Evolutionary conservation across 1,140 invertebrate genomes (phyloP).

Genomic region (Notospermus geniculatus): DNA sequence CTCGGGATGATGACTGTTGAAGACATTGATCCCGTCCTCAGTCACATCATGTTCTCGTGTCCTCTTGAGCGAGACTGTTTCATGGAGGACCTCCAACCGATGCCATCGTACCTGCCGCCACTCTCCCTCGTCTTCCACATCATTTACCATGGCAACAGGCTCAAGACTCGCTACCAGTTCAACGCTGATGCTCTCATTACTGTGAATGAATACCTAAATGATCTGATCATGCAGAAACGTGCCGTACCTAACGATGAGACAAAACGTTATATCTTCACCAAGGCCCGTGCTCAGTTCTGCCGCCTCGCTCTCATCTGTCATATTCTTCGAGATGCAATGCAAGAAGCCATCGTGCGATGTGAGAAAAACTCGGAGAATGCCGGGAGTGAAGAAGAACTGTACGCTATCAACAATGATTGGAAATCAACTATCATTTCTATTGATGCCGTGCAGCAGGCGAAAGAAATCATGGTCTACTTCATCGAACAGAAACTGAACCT

Average conservation of each 20-base stretch:
- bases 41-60: not conserved
- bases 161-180: not conserved
- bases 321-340: not conserved
- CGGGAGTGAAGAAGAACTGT: not conserved
- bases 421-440: not conserved
- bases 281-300: slow-evolving; percentile 3
- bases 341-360: not conserved
- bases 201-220: slow-evolving; percentile 2
- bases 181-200: not conserved
- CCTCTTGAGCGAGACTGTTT: slow-evolving; percentile 6
- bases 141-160: not conserved
- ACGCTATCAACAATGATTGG: slow-evolving; percentile 3
- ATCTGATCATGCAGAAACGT: not conserved
- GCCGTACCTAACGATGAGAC: not conserved
- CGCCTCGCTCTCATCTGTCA: not conserved
- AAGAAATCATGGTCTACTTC: slow-evolving; percentile 1
- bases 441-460: slow-evolving; percentile 1
- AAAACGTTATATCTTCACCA: slow-evolving; percentile 1
- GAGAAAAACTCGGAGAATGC: slow-evolving; percentile 1
- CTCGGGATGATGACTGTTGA: not conserved
- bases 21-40: not conserved
- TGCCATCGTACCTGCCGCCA: slow-evolving; percentile 3
- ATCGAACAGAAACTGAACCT: slow-evolving; percentile 5
- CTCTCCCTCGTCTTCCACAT: not conserved
- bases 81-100: not conserved